Percentiles rank a stretch among this genome's conserved stretches.
Evolutionary conservation across 2,113 vertebrate genomes (phyloP).

Genomic region (Sylvietta virens): DNA sequence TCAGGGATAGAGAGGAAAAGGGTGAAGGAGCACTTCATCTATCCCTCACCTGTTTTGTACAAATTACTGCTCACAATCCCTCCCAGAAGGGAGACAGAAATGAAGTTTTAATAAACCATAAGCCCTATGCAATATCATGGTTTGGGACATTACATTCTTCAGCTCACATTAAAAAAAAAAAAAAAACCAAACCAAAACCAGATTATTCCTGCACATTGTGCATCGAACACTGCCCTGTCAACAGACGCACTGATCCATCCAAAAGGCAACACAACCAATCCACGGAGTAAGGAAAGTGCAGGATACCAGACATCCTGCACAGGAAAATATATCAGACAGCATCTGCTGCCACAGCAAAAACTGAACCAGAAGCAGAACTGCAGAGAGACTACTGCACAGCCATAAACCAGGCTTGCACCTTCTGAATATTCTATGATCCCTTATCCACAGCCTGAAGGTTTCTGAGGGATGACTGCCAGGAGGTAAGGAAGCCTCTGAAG

Average conservation of each 20-base stretch:
- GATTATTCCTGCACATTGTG: neutral
- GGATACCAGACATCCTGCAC: neutral
- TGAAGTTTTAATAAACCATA: neutral
- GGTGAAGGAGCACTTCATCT: neutral
- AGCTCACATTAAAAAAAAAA: neutral
- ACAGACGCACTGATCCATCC: neutral
- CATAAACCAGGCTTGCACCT: neutral
- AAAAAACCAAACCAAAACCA: too few species aligned
- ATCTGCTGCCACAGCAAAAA: conserved; percentile 7
- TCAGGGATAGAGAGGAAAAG: neutral
- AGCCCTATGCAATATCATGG: neutral
- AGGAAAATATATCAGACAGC: neutral
- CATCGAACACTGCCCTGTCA: fast-evolving
- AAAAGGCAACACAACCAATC: neutral
- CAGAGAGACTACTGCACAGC: neutral
- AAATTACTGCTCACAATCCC: neutral
- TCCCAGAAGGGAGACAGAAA: neutral
- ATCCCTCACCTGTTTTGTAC: neutral
- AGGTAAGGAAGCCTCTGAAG: neutral
- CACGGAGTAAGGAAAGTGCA: neutral
- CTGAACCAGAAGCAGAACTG: neutral
- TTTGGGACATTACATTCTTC: neutral
- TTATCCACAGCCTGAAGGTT: neutral
- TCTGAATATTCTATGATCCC: neutral
- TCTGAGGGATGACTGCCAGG: neutral